A percentile compares a stretch with the other conserved stretches of the same genome.
Evolutionary conservation across 2,888 invertebrate genomes (phyloP).

Genomic region (Blomia tropicalis): DNA sequence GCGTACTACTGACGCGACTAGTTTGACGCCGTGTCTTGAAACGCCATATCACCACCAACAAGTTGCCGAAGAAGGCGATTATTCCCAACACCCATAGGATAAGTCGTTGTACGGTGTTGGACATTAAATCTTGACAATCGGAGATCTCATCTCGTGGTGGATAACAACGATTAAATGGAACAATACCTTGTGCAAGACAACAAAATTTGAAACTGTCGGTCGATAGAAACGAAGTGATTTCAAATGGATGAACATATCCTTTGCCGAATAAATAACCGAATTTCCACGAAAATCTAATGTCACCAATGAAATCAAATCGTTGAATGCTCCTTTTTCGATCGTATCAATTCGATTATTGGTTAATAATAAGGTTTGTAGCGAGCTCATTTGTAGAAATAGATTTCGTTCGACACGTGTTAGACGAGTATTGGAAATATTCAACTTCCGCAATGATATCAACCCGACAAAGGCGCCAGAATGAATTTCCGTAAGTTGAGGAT

Average conservation of each 20-base stretch:
- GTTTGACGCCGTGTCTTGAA: conserved; percentile 30
- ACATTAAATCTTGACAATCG: conserved; percentile 33
- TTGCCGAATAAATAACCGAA: conserved; percentile 31
- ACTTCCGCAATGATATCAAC: conserved; percentile 26
- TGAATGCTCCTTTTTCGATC: conserved; percentile 31
- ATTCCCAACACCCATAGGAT: conserved; percentile 32
- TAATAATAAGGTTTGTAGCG: conserved; percentile 27
- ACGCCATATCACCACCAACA: conserved; percentile 32
- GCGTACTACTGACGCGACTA: conserved; percentile 33
- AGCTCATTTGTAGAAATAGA: conserved; percentile 30
- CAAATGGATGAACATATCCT: conserved; percentile 31
- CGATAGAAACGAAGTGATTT: conserved; percentile 30
- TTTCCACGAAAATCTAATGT: conserved; percentile 29
- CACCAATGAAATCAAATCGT: conserved; percentile 27
- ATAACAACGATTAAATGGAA: conserved; percentile 30
- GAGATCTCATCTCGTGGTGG: conserved; percentile 33
- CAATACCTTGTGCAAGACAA: conserved; percentile 29
- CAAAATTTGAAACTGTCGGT: conserved; percentile 33
- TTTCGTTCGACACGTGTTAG: conserved; percentile 23
- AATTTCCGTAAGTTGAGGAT: conserved; percentile 29
- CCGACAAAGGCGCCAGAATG: conserved; percentile 32
- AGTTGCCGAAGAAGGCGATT: conserved; percentile 31
- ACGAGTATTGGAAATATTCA: conserved; percentile 26
- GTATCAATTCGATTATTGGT: conserved; percentile 29
- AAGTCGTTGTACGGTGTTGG: conserved; percentile 31